Base-by-base conservation (phyloP, 1,140 invertebrate species). In the Aplysia californica region DNA sequence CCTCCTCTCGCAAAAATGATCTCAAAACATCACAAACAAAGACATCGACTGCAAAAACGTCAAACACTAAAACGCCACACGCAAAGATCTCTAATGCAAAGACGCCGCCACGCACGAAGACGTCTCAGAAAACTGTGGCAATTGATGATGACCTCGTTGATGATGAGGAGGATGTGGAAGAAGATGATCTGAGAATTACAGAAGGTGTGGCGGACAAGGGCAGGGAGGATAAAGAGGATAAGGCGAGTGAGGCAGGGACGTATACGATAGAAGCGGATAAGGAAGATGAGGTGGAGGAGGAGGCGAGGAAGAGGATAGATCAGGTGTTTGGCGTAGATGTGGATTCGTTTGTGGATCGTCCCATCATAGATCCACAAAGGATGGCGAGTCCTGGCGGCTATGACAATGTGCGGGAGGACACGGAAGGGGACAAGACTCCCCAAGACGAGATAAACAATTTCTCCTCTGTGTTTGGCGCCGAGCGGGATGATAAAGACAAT, bases 261-360 rank as follows among this genome's bases (percentile, higher is more conserved):
- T 97, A 97, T 80, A 97, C 96, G 0, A 93, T 97, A 41, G 89
- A 88, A 61, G 83, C 74, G 71, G 94, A 95, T 80, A 93, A 93
- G 86, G 94, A 95, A 77, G 95, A 96, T 83, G 94, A 95, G 78
- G 95, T 96, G 83, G 94, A 95, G 83, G 94, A 96, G 79, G 94
- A 95, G 90, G 95, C 95, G 59, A 91, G 95, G 81, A 94, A 94
- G 92, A 94, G 95, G 83, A 97, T 97, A 80, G 95, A 96, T 82
- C 92, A 92, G 79, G 92, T 93, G 55, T 95, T 95, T 88, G 92
- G 92, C 64, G 91, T 93, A 88, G 73, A 80, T 65, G 71, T 56
- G 36, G 64, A 67, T 15, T 69, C 78, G 38, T 41, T 77, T n/a
- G 61, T 64, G 44, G 64, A 72, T 50, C 72, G 79, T 36, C 81